These are phyloP conservation scores for Cordilura impudica DNA, from an alignment of 2,888 invertebrate genomes.

Conservation along the genomic window DNA sequence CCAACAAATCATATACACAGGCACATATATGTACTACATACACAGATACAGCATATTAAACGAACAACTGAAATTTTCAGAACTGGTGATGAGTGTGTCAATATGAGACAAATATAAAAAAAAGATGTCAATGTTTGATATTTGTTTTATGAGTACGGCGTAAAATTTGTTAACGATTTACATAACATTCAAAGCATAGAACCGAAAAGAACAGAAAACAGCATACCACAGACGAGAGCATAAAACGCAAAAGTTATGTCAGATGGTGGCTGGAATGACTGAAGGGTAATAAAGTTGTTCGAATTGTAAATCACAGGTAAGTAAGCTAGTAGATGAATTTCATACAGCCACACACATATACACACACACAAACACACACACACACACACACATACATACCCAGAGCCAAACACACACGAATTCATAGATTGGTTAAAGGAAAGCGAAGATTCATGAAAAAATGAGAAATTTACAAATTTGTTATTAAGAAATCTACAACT, in stretches of 20 bases:
- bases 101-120: slow-evolving; percentile 26
- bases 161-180: slow-evolving; percentile 43
- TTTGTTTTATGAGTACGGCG: slow-evolving; percentile 47
- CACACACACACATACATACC: not conserved
- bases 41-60: not conserved
- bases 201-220: not conserved
- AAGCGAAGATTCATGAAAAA: not conserved
- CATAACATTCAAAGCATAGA: not conserved
- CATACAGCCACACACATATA: not conserved
- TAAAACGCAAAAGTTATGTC: not conserved
- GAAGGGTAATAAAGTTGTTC: slow-evolving; percentile 47
- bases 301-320: slow-evolving; percentile 46
- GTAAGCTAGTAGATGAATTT: slow-evolving; percentile 29
- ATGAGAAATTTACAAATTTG: not conserved
- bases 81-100: slow-evolving; percentile 28
- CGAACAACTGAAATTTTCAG: slow-evolving; percentile 13
- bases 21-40: not conserved
- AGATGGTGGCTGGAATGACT: slow-evolving; percentile 9
- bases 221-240: not conserved
- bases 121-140: slow-evolving; percentile 45
- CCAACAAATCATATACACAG: slow-evolving; percentile 34
- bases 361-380: not conserved
- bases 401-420: no score
- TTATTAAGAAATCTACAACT: no score
- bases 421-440: slow-evolving; percentile 24